Conservation (phyloP, 1,140 invertebrate genomes). For the Anoplophora glabripennis region DNA sequence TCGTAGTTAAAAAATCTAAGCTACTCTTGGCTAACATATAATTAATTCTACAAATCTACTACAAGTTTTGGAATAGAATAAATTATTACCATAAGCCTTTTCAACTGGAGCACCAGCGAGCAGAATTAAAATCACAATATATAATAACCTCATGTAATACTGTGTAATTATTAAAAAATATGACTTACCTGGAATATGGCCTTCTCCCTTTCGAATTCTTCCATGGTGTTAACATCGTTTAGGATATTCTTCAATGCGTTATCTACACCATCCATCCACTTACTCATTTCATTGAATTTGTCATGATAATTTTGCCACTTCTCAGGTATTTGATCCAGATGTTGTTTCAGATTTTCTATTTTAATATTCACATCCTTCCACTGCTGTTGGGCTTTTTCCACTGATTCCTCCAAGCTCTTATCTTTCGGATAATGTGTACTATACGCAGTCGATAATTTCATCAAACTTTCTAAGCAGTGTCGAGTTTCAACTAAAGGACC, state of each 20-base stretch:
- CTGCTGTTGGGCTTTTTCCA: constrained; percentile 65
- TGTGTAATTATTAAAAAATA: not conserved
- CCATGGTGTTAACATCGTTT: constrained; percentile 76
- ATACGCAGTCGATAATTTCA: constrained; percentile 65
- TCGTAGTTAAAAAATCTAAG: constrained; percentile 1
- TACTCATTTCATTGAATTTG: constrained; percentile 80
- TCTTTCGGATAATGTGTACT: constrained; percentile 65
- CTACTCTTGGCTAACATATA: not conserved
- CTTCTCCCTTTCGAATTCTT: constrained; percentile 87
- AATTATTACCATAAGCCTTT: constrained; percentile 20
- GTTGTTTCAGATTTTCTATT: constrained; percentile 69
- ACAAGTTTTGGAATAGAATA: not conserved
- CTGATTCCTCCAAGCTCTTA: constrained; percentile 60
- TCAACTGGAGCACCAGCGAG: constrained; percentile 18
- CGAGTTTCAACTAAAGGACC: constrained; percentile 69
- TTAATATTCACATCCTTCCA: constrained; percentile 71
- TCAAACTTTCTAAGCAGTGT: constrained; percentile 71
- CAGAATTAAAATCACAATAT: constrained; percentile 7
- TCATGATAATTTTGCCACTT: constrained; percentile 84
- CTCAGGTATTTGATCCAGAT: constrained; percentile 82
- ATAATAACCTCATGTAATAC: not conserved
- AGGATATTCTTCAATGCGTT: constrained; percentile 76
- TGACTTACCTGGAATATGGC: constrained; percentile 79
- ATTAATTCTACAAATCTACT: not conserved
- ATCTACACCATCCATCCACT: constrained; percentile 90